These are phyloP conservation scores for Gymnopithys bicolor DNA, from an alignment of 2,797 vertebrate genomes.

Conservation along the genomic window DNA sequence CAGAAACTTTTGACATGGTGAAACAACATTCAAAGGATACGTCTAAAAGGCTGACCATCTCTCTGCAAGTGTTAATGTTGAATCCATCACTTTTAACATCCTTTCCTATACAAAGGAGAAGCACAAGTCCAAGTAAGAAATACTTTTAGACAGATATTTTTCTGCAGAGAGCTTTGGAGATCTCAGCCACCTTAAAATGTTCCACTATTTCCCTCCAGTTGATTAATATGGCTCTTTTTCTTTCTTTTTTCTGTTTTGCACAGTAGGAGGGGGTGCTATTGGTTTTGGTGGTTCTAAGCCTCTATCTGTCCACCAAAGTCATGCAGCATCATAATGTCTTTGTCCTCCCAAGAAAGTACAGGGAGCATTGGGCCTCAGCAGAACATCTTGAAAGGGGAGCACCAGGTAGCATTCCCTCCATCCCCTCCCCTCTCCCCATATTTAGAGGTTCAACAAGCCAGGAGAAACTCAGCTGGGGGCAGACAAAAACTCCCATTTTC, in stretches of 20 bases:
- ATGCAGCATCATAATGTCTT: not conserved
- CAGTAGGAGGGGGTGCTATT: not conserved
- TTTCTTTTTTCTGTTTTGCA: not conserved
- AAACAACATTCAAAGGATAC: constrained; percentile 83
- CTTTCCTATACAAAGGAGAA: constrained; percentile 75
- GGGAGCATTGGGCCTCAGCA: not conserved
- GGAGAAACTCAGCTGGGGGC: not conserved
- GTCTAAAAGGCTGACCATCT: constrained; percentile 90
- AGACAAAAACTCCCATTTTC: not conserved
- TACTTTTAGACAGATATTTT: not conserved
- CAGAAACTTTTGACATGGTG: not conserved
- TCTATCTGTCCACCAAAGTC: not conserved
- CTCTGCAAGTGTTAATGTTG: constrained; percentile 83
- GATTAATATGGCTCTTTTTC: not conserved
- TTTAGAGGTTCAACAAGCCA: not conserved
- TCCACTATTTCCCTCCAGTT: not conserved
- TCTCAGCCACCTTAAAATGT: not conserved
- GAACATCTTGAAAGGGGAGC: not conserved
- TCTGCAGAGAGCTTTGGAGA: not conserved
- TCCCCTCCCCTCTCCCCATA: fast-evolving
- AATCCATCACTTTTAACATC: constrained; percentile 90
- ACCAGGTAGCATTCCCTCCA: not conserved
- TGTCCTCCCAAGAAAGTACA: not conserved
- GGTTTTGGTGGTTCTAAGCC: not conserved
- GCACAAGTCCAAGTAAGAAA: not conserved